Base-by-base conservation (phyloP, 2,113 vertebrate genomes). In the Tenebrosternarchus preto region DNA sequence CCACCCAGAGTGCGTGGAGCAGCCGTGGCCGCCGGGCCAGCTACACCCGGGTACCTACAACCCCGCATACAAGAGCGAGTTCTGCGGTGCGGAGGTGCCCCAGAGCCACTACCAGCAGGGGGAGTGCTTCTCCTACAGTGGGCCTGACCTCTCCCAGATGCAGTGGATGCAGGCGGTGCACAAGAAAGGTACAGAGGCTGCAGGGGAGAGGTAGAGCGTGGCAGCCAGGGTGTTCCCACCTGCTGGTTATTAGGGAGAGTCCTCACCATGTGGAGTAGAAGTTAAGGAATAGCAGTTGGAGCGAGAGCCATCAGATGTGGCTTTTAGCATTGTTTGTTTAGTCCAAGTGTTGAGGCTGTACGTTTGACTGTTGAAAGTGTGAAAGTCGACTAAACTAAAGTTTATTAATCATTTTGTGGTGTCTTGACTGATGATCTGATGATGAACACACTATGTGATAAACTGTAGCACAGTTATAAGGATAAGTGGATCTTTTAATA, bases 161-260 rank as follows among this genome's bases (percentile, higher is more conserved):
- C 96, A 94, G 88, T 98, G 96, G 90, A 94, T 95, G 85, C 92
- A 95, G 83, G 94, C 89, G 79, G 91, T 90, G 5, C 92, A 95
- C 81, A 97, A 93, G 92, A 98, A 96, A 98, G 98, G 98, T 99
- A 99, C 81, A 89, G 86, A 22, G 8, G n/a, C 12, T 22, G 29
- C 12, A 2, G 22, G 25, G n/a, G 5, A 24, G 43, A 29, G 27
- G 31, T 1, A 0, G 3, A 24, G 24, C 20, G 19, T n/a, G 15
- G 24, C 11, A 64, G 25, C 1, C 1, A 50, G 31, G 36, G 3
- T 25, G 31, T 50, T 9, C 39, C 39, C 39, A 46, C 2, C 7
- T 57, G 20, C 11, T 50, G 39, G 33, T 24, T 39, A 5, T 36
- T 43, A 39, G 25, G 20, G 7, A 61, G 11, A 25, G 22, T 27